Evolutionary conservation across 2,888 invertebrate genomes (phyloP).

Genomic region (Poecilus cupreus): DNA sequence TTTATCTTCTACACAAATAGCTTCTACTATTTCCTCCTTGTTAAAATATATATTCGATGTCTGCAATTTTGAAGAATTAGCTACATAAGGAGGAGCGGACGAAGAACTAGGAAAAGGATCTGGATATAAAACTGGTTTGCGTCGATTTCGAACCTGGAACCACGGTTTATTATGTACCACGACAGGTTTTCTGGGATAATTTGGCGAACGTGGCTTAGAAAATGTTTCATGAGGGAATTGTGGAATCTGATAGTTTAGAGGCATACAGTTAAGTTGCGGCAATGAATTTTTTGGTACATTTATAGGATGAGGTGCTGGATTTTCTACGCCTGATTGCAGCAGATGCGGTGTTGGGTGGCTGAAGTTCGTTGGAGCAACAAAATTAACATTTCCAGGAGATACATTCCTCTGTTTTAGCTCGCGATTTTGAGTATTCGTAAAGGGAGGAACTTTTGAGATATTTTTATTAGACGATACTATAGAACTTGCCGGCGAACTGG

Average conservation of each 20-base stretch:
- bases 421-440: background rate
- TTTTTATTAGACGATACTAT: background rate
- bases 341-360: no score
- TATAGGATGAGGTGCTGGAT: background rate
- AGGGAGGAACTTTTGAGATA: background rate
- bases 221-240: no score
- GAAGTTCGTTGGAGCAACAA: no score
- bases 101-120: background rate
- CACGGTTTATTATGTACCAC: no score
- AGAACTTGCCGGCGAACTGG: background rate
- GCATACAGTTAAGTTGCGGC: no score
- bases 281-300: no score
- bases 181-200: no score
- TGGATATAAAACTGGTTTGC: no score
- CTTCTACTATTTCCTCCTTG: slow-evolving; percentile 1
- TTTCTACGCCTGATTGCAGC: background rate
- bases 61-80: background rate
- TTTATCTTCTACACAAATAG: background rate
- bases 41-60: background rate
- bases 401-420: background rate
- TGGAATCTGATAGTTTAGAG: no score
- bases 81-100: background rate
- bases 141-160: no score
- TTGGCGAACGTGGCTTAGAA: no score
- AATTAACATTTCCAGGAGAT: background rate